Evolutionary conservation across 2,888 invertebrate genomes (phyloP), one percentile per base, ranked within the genome.

Genomic region (Hanleya hanleyi): DNA sequence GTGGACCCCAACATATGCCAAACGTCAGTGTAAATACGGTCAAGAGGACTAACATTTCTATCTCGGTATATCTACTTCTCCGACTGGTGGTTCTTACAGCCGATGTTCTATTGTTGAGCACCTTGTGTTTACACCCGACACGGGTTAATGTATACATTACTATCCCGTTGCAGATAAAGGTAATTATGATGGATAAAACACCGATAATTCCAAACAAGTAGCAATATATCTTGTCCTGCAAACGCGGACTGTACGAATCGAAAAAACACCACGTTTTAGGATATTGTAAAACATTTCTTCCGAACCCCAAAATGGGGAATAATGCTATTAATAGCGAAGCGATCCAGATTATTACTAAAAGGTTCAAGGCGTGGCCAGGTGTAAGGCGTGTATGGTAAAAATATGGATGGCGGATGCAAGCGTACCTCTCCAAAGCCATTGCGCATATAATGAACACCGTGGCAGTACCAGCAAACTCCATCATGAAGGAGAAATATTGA

Each of bases 261-360:
- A 91, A 84, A 78, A 89, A 91, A 76, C 90, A 90, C 91, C 90
- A 91, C 1, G 90, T 90, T 1, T 82, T 81, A 0, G 90, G 89
- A 79, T 84, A 89, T 77, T 90, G 89, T 5, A 81, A 77, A 4
- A 84, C 83, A 73, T 87, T 87, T 68, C 84, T 81, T 18, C 90
- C 90, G 47, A 89, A 82, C 0, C 90, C 90, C 26, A 89, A 76
- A 4, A 91, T 71, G 3, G 90, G 90, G 61, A 89, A 75, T 32
- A 81, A 75, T 36, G 89, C 87, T 33, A 90, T 84, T n/a, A 82
- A n/a, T 1, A 81, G 72, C 6, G 87, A 81, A 50, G 86, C 74
- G 3, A 80, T 70, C 88, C 89, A 90, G 35, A 84, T 83, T 9
- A 74, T 69, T 9, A 84, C 47, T 15, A 90, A 71, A 29, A 85